phyloP scores from a whole-genome alignment of 2,888 invertebrate genomes.

The Osedax fenrisi region DNA sequence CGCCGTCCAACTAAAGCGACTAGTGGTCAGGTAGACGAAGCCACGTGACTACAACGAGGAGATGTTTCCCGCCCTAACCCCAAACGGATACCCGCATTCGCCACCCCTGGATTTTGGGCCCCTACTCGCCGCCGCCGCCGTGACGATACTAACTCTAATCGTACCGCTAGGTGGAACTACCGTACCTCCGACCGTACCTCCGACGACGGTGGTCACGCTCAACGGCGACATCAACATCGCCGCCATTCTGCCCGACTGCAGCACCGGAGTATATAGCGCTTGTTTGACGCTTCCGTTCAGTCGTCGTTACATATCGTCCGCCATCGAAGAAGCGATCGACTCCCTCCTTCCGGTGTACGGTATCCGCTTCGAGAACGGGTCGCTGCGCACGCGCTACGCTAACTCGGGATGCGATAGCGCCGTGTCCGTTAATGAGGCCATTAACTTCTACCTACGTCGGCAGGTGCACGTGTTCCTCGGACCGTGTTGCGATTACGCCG shows the following conservation, averaged over 20 bases:
- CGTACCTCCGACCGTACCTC: background rate
- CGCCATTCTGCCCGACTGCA: slow-evolving; percentile 17
- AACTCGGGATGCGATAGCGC: slow-evolving; percentile 41
- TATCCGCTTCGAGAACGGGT: background rate
- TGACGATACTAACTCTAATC: too few relatives aligned
- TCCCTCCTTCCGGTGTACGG: slow-evolving; percentile 28
- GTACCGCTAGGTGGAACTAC: too few relatives aligned
- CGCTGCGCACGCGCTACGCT: slow-evolving; percentile 34
- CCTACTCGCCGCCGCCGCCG: too few relatives aligned
- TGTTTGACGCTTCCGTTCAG: slow-evolving; percentile 36
- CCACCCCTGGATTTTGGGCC: too few relatives aligned
- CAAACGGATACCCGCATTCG: too few relatives aligned
- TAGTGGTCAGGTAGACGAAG: too few relatives aligned
- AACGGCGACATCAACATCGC: slow-evolving; percentile 11
- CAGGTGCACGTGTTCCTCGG: slow-evolving; percentile 43
- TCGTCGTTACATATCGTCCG: slow-evolving; percentile 37
- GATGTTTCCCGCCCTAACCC: too few relatives aligned
- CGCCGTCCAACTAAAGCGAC: too few relatives aligned
- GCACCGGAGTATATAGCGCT: background rate
- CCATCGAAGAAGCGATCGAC: slow-evolving; percentile 39
- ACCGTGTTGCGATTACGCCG: slow-evolving; percentile 55
- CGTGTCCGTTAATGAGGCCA: slow-evolving; percentile 40
- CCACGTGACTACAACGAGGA: too few relatives aligned
- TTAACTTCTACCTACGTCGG: slow-evolving; percentile 39
- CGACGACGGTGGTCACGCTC: background rate